Evolutionary conservation across 1,140 invertebrate genomes (phyloP), one percentile per base, ranked within the genome.

Genomic region (Aricia agestis): DNA sequence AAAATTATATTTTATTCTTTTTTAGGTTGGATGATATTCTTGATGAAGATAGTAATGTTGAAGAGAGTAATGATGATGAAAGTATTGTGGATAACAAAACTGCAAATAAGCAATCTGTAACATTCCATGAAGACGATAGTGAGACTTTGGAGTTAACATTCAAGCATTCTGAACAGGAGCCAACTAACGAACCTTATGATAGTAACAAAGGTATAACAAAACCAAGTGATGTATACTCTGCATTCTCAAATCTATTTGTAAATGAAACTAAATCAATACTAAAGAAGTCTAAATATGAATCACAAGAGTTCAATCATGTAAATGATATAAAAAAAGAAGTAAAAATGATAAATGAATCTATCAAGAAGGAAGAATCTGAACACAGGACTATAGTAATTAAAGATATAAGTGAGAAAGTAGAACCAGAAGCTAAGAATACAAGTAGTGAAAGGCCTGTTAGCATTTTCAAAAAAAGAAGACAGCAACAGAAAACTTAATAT

Each of bases 211-310:
- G 84, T 10, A 85, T 92, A 52, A 70, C 63, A 66, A 91, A 85
- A 74, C 91, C 91, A 57, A 86, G 85, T 77, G 90, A 92, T 78
- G 77, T 92, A 68, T 91, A 92, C 78, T 72, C 80, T 74, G 80
- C 78, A 19, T 87, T 79, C 73, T 71, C 81, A 42, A 72, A 79
- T 70, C 72, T 79, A n/a, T 83, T 87, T 74, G 71, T 68, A 66
- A 78, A 73, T 73, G 78, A 81, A 76, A 80, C 82, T n/a, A 87
- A 78, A 73, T 87, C 91, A 10, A 92, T 92, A 72, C 79, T 92
- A 41, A 92, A 87, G 74, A 92, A 91, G 76, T 78, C 81, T 1
- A 89, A 87, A 72, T 85, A 82, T 80, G 61, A 68, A 57, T 69
- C n/a, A 58, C 25, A 25, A 25, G 58, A 75, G 70, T 13, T 66